Evolutionary conservation across 2,888 invertebrate species (phyloP).

Genomic region (Bembecia ichneumoniformis): DNA sequence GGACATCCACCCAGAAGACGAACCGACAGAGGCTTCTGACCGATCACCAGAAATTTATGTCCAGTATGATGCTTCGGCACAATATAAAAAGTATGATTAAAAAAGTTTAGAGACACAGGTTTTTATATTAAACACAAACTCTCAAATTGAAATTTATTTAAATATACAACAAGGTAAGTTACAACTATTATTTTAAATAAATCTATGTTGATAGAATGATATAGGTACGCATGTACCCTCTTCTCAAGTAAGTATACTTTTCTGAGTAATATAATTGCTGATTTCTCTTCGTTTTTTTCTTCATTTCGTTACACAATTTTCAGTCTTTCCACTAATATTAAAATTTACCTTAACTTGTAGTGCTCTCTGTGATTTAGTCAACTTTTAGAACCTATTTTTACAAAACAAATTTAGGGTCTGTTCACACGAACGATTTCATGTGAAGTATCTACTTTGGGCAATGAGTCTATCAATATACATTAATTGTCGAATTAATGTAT

Average conservation of each 20-base stretch:
- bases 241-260: constrained; percentile 14
- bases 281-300: constrained; percentile 20
- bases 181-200: constrained; percentile 51
- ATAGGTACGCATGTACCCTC: constrained; percentile 12
- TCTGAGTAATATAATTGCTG: constrained; percentile 30
- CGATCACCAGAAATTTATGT: too few species aligned
- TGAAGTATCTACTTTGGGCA: too few species aligned
- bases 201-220: constrained; percentile 59
- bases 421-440: constrained; percentile 6
- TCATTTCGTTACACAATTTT: constrained; percentile 41
- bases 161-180: constrained; percentile 63
- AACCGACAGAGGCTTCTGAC: too few species aligned
- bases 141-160: constrained; percentile 54
- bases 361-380: too few species aligned
- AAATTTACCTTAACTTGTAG: constrained; percentile 7
- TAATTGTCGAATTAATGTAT: too few species aligned
- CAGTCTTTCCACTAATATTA: constrained; percentile 44
- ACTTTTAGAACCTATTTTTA: too few species aligned
- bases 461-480: too few species aligned
- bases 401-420: too few species aligned
- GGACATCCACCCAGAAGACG: too few species aligned
- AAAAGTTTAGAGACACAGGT: too few species aligned
- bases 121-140: constrained; percentile 7
- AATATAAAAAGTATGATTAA: too few species aligned
- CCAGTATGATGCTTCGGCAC: too few species aligned